phyloP scores from a whole-genome alignment of 2,888 invertebrate species.

The Stenichneumon culpator region DNA sequence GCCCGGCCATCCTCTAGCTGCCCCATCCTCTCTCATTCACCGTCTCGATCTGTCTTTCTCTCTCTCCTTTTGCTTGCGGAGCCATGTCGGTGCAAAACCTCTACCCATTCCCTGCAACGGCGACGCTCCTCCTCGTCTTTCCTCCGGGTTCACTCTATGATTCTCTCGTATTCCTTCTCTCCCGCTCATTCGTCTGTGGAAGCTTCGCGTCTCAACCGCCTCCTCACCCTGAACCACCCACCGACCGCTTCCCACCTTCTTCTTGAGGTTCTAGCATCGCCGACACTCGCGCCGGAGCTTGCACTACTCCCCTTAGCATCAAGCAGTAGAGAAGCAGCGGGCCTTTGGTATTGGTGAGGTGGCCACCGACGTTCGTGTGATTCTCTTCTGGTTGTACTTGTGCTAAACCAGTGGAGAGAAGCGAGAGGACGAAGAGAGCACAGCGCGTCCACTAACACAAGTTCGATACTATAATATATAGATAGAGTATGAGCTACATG shows the following conservation, averaged over 20 bases:
- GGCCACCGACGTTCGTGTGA: constrained; percentile 63
- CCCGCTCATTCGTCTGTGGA: constrained; percentile 70
- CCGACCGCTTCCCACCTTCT: constrained; percentile 71
- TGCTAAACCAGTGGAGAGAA: constrained; percentile 56
- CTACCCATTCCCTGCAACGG: constrained; percentile 76
- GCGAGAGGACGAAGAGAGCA: constrained; percentile 27
- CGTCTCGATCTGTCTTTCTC: constrained; percentile 53
- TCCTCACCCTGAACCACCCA: constrained; percentile 64
- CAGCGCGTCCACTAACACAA: constrained; percentile 56
- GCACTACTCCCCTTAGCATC: constrained; percentile 53
- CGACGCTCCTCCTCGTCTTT: constrained; percentile 68
- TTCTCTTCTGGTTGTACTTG: constrained; percentile 56
- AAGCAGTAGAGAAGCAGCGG: constrained; percentile 50
- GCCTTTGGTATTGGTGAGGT: constrained; percentile 59
- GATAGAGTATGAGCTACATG: constrained; percentile 22
- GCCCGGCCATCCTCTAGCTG: constrained; percentile 84
- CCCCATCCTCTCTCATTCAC: constrained; percentile 77
- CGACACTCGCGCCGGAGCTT: constrained; percentile 58
- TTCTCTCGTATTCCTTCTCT: constrained; percentile 70
- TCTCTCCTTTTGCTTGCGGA: constrained; percentile 75
- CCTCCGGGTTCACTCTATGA: constrained; percentile 67
- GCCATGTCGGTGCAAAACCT: constrained; percentile 82
- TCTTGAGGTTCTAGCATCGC: constrained; percentile 68
- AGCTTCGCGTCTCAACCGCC: constrained; percentile 71
- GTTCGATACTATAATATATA: constrained; percentile 53